Evolutionary conservation across 2,888 invertebrate species (phyloP).

Genomic region (Steinernema hermaphroditum): DNA sequence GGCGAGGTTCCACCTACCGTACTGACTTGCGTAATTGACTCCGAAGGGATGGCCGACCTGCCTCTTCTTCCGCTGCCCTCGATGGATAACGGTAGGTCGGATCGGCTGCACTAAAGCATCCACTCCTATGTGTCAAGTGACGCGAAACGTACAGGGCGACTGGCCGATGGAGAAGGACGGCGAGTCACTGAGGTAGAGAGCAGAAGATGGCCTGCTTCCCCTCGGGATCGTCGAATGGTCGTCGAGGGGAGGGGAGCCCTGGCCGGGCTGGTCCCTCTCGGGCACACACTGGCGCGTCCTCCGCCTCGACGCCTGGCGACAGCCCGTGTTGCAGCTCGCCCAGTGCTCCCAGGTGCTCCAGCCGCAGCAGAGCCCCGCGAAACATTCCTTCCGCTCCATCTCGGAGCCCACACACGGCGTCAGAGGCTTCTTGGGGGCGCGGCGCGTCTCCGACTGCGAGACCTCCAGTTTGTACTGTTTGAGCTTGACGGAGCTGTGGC

Average conservation of each 20-base stretch:
- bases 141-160: neutral
- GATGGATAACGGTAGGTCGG: slow-evolving; percentile 7
- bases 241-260: neutral
- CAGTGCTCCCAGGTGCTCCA: slow-evolving; percentile 39
- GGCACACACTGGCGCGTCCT: slow-evolving; percentile 20
- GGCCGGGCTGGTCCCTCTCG: slow-evolving; percentile 12
- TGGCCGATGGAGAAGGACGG: slow-evolving; percentile 1
- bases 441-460: slow-evolving; percentile 16
- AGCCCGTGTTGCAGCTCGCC: slow-evolving; percentile 30
- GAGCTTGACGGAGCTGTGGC: neutral
- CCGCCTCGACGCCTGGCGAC: neutral
- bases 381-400: slow-evolving; percentile 41
- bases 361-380: slow-evolving; percentile 44
- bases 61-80: neutral
- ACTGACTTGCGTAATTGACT: neutral
- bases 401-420: slow-evolving; percentile 36
- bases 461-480: slow-evolving; percentile 27
- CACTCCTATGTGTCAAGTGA: neutral
- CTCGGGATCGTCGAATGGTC: neutral
- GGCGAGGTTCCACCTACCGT: slow-evolving; percentile 5
- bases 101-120: slow-evolving; percentile 7
- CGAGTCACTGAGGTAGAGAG: neutral
- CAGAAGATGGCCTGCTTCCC: neutral
- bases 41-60: neutral
- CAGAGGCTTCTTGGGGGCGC: neutral